Percentiles rank a stretch among this genome's conserved stretches.
Evolutionary conservation across 1,140 invertebrate genomes (phyloP).

Genomic region (Saxidomus purpurata): DNA sequence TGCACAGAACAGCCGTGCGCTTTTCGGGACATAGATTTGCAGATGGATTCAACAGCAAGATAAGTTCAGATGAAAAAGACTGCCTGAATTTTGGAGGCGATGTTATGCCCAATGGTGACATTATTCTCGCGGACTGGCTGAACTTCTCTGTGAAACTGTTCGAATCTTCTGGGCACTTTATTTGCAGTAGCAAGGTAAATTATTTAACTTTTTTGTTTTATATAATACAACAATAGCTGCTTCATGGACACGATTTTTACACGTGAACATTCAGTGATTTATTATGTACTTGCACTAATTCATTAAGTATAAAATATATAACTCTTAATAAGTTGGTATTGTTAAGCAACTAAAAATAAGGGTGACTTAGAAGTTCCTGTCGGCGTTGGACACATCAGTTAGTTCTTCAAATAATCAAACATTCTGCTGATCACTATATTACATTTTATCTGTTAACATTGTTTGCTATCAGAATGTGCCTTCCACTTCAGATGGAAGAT

Average conservation of each 20-base stretch:
- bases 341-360: no score
- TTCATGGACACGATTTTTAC: not conserved
- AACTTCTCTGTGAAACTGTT: constrained; percentile 22
- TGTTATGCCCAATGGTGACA: not conserved
- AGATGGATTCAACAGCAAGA: not conserved
- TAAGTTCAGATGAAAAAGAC: not conserved
- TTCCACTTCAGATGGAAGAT: not conserved
- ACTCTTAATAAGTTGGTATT: no score
- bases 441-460: no score
- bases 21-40: not conserved
- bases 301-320: no score
- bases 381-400: no score
- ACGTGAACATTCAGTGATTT: not conserved
- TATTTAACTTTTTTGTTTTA: not conserved
- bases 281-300: not conserved
- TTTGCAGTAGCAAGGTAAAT: constrained; percentile 10
- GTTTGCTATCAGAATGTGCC: no score
- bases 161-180: not conserved
- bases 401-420: no score
- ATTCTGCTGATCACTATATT: no score
- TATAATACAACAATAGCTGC: no score
- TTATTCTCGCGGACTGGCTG: constrained; percentile 26
- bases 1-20: not conserved
- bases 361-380: no score
- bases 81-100: constrained; percentile 2